These are phyloP conservation scores for Hymenochirus boettgeri DNA, from an alignment of 2,113 vertebrate species.

Conservation along the genomic window DNA sequence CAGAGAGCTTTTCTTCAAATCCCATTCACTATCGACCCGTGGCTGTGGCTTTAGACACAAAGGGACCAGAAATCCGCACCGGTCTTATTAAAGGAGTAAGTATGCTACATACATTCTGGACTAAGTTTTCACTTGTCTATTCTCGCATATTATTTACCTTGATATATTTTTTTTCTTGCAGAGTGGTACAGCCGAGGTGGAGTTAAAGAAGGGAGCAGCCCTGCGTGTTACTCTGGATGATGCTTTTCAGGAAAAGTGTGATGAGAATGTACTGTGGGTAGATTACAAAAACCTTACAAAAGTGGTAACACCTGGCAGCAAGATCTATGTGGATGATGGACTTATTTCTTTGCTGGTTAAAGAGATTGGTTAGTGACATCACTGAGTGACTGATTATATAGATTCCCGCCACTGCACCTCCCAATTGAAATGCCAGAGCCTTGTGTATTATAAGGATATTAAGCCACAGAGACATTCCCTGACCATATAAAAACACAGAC, in stretches of 20 bases:
- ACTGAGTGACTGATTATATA: too few relatives aligned
- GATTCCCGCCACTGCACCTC: too few relatives aligned
- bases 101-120: conserved; percentile 3
- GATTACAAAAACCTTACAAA: conserved; percentile 96
- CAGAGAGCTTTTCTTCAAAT: conserved; percentile 84
- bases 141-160: background rate
- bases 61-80: conserved; percentile 95
- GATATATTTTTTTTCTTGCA: conserved; percentile 46
- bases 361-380: conserved; percentile 71
- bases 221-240: conserved; percentile 88
- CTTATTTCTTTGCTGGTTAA: conserved; percentile 89
- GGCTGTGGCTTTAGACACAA: conserved; percentile 93
- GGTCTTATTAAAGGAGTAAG: conserved; percentile 96
- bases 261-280: conserved; percentile 85
- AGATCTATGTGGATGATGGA: conserved; percentile 88
- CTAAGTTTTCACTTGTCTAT: background rate
- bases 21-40: conserved; percentile 85
- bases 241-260: conserved; percentile 82
- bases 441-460: too few relatives aligned
- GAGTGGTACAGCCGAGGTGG: conserved; percentile 94
- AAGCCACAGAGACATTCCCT: too few relatives aligned
- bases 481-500: too few relatives aligned
- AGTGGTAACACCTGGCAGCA: conserved; percentile 77
- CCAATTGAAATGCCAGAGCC: too few relatives aligned
- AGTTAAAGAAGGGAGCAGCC: conserved; percentile 78